These are phyloP conservation scores for Furnarius figulus DNA, from an alignment of 2,113 vertebrate species.

Conservation along the genomic window DNA sequence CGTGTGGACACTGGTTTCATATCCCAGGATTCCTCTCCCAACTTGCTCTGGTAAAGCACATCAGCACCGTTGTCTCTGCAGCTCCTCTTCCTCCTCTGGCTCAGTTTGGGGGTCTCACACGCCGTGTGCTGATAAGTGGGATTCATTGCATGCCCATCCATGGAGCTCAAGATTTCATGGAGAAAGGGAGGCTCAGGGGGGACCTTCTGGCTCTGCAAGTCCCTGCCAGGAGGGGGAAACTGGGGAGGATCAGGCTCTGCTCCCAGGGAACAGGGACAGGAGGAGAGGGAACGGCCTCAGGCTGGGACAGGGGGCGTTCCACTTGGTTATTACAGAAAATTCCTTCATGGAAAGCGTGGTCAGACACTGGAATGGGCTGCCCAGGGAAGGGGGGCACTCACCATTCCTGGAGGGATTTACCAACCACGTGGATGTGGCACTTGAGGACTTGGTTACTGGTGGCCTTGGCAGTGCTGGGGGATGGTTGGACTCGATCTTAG, in stretches of 20 bases:
- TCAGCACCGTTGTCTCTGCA: rapidly evolving
- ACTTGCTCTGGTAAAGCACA: neutral
- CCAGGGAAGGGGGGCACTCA: neutral
- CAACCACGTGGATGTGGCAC: neutral
- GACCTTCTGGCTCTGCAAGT: neutral
- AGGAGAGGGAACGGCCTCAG: rapidly evolving
- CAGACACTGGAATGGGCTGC: neutral
- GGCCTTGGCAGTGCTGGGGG: neutral
- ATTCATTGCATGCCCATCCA: neutral
- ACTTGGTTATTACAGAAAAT: neutral
- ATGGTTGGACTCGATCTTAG: neutral
- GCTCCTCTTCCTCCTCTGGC: neutral
- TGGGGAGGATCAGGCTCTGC: rapidly evolving
- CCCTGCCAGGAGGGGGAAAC: neutral
- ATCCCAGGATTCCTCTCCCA: neutral
- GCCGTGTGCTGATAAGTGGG: rapidly evolving
- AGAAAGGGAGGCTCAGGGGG: neutral
- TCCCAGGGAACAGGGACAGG: neutral
- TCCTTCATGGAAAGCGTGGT: neutral
- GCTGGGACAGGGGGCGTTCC: neutral
- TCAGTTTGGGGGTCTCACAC: neutral
- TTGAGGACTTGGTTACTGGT: neutral
- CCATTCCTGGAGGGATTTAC: neutral
- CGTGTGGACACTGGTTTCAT: neutral
- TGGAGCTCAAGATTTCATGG: rapidly evolving